A percentile compares a stretch with the other conserved stretches of the same genome.
phyloP scores from a whole-genome alignment of 2,113 vertebrate genomes.

The Megaceryle maxima region DNA sequence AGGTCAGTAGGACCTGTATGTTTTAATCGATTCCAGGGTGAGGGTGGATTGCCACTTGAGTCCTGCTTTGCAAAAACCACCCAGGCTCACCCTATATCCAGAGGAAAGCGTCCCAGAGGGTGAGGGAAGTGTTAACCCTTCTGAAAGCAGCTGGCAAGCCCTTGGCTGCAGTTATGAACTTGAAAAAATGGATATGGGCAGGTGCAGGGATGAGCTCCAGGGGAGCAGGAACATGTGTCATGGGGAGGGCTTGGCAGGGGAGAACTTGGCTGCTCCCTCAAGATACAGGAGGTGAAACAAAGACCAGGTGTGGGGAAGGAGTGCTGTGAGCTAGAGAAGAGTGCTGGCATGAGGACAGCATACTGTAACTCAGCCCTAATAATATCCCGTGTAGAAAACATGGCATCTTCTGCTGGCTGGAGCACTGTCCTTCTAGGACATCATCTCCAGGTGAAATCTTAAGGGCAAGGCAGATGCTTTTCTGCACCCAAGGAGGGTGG shows the following conservation, averaged over 20 bases:
- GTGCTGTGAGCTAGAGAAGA: neutral
- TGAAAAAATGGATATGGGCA: slow-evolving; percentile 4
- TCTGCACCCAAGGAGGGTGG: neutral
- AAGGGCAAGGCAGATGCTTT: neutral
- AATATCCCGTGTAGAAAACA: neutral
- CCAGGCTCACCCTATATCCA: neutral
- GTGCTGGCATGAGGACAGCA: neutral
- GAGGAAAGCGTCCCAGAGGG: neutral
- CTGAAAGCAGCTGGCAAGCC: neutral
- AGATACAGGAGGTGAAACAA: slow-evolving; percentile 9
- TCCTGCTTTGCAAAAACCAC: neutral
- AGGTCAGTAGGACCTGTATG: neutral
- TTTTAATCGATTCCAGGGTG: neutral
- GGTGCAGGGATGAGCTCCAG: slow-evolving; percentile 37
- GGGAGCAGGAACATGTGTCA: neutral
- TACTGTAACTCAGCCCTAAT: neutral
- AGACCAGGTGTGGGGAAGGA: neutral
- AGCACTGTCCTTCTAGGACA: neutral
- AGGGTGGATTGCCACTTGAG: rapidly evolving
- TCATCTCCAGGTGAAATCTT: neutral
- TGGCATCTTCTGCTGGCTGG: neutral
- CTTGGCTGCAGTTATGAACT: neutral
- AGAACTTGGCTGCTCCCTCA: neutral
- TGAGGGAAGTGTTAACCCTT: neutral
- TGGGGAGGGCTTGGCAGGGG: neutral